Base-by-base conservation (phyloP, 2,888 invertebrate genomes). In the Choreutis nemorana region DNA sequence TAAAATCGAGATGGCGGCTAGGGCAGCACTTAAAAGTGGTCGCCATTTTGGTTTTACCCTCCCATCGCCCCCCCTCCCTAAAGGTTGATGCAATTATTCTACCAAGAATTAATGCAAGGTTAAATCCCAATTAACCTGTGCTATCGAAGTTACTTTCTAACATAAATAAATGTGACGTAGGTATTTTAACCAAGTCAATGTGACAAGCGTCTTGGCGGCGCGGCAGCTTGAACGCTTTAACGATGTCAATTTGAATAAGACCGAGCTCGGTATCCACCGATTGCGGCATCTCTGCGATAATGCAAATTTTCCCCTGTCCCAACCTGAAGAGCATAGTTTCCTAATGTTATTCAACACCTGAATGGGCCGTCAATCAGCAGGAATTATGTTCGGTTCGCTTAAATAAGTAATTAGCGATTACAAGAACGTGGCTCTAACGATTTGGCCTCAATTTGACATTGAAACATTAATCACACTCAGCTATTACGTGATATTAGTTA, bases 231-330 rank as follows among this genome's bases (percentile, higher is more conserved):
- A 45, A 40, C 51, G 48, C 49, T 49, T 59, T 67, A 67, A 67
- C 64, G 53, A 54, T 55, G 48, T 56, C 59, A 62, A 65, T 70
- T 71, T 66, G 58, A 63, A 66, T 63, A 55, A 52, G 51, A 48
- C 50, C 48, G 49, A 46, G 54, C 52, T 50, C 52, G 48, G 48
- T 45, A n/a, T 49, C 53, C 50, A 40, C 55, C n/a, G n/a, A n/a
- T n/a, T n/a, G n/a, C n/a, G n/a, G 50, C 49, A 46, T 49, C 44
- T 49, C 43, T 14, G 34, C 45, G 53, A 49, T 54, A 52, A 60
- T 54, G 57, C 48, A 61, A 60, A 68, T 68, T 62, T 59, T 58
- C 55, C 42, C 46, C 38, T 37, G 45, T 38, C 48, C 35, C 48
- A 42, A 44, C 48, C 45, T 49, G 46, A 53, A 48, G 40, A 41